Conservation (phyloP, 2,888 invertebrate genomes). For the Diaphora mendica region DNA sequence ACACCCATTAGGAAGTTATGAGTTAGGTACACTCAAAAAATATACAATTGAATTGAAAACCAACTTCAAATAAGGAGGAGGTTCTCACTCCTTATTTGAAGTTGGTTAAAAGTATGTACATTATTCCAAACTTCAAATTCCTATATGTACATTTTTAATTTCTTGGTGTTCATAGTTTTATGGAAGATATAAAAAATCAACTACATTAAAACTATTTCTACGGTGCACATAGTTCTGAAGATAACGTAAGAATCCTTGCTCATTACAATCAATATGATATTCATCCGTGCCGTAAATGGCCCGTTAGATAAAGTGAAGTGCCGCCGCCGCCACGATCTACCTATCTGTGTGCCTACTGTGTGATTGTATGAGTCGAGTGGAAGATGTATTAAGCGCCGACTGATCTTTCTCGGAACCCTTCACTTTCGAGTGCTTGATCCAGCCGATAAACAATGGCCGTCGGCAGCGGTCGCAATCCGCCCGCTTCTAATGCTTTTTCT, state of each 20-base stretch:
- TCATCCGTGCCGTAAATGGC: conserved; percentile 5
- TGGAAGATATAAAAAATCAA: neutral
- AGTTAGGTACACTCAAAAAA: too few relatives aligned
- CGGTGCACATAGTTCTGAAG: neutral
- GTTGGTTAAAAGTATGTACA: too few relatives aligned
- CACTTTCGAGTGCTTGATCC: conserved; percentile 10
- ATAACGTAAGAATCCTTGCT: neutral
- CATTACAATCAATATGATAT: neutral
- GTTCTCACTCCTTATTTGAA: too few relatives aligned
- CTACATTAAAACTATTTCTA: neutral
- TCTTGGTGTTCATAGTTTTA: too few relatives aligned
- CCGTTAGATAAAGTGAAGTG: neutral
- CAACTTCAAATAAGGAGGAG: too few relatives aligned
- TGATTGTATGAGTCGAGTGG: conserved; percentile 11
- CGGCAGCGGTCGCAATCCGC: neutral
- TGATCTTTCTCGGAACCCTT: conserved; percentile 12
- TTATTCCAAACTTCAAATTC: neutral
- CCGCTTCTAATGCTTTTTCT: neutral
- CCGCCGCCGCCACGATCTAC: neutral
- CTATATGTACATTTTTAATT: neutral
- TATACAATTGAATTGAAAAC: too few relatives aligned
- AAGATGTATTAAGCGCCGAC: conserved; percentile 12
- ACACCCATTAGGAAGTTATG: too few relatives aligned
- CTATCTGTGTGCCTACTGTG: neutral
- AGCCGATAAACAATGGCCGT: conserved; percentile 8